Base-by-base conservation (phyloP, 2,888 invertebrate genomes). In the Lamproptera curius region DNA sequence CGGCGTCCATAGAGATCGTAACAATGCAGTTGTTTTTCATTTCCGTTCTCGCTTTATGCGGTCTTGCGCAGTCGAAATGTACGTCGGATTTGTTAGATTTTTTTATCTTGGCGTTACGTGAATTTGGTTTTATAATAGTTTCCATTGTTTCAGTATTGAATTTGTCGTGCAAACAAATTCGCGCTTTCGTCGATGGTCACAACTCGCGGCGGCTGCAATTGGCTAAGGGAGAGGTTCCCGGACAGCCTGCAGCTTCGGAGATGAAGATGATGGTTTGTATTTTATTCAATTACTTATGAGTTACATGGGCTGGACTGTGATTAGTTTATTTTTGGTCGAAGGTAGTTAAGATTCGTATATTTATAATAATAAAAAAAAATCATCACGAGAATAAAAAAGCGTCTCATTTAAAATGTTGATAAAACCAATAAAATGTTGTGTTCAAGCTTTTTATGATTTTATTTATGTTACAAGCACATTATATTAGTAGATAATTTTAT, bases 1-100 rank as follows among this genome's bases (percentile, higher is more conserved):
- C 45, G 16, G 33, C 48, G 45, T 42, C 34, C 54, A 50, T 45
- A 43, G 37, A 38, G 26, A 49, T 41, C 46, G 36, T 42, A 66
- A 73, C 67, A 68, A 81, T 79, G 80, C 61, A 57, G 42, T 46
- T 58, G 36, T 64, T 64, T 47, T 55, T 65, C 49, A 39, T 75
- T 33, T 58, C 68, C 56, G 37, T 81, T 58, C 63, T 76, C 45
- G 51, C 58, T 43, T 56, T 68, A 9, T 46, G 61, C 16, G 54
- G 58, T 17, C 43, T 59, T 16, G 56, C 57, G 34, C 64, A 70
- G 37, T 53, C 64, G 43, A 61, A 65, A 59, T 56, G 76, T 77
- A 54, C 20, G 76, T 15, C 11, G 6, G n/a, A n/a, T n/a, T 31
- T 20, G 20, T 3, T 6, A 20, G 20, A 11, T 31, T 31, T 31